These are phyloP conservation scores for Cyclina sinensis DNA, from an alignment of 1,140 invertebrate species.

Conservation along the genomic window DNA sequence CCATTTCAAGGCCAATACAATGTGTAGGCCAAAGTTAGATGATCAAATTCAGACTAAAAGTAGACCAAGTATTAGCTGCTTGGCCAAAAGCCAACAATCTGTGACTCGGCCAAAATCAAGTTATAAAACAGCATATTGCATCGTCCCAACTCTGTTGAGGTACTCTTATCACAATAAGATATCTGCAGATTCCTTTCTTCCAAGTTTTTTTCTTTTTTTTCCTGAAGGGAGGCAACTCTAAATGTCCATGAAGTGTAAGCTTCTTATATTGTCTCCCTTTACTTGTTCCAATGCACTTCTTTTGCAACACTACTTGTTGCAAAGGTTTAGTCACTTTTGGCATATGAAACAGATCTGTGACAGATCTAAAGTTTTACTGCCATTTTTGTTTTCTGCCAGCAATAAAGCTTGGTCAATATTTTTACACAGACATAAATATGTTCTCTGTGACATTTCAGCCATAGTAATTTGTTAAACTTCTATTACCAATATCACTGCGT, in stretches of 20 bases:
- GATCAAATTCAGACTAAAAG: no score
- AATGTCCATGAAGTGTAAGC: background rate
- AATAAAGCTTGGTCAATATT: background rate
- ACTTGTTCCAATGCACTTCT: background rate
- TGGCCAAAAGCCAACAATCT: no score
- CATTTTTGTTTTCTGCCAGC: no score
- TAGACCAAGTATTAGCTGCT: no score
- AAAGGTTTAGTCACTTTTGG: no score
- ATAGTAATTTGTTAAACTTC: conserved; percentile 68
- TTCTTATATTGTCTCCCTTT: background rate
- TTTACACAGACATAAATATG: background rate
- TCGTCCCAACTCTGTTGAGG: conserved; percentile 33
- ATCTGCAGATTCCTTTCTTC: background rate
- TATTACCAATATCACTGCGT: conserved; percentile 66
- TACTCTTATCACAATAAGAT: conserved; percentile 19
- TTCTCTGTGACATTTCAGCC: conserved; percentile 13
- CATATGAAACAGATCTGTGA: no score
- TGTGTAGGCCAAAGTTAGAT: no score
- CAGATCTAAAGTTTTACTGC: no score
- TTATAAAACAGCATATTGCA: conserved; percentile 3
- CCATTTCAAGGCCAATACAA: no score
- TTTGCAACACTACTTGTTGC: no score
- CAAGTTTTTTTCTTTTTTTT: no score
- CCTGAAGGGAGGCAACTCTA: background rate
- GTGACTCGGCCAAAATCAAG: no score